Percentiles rank a stretch among this genome's conserved stretches.
Evolutionary conservation across 2,888 invertebrate genomes (phyloP).

Genomic region (Hymenopus coronatus): DNA sequence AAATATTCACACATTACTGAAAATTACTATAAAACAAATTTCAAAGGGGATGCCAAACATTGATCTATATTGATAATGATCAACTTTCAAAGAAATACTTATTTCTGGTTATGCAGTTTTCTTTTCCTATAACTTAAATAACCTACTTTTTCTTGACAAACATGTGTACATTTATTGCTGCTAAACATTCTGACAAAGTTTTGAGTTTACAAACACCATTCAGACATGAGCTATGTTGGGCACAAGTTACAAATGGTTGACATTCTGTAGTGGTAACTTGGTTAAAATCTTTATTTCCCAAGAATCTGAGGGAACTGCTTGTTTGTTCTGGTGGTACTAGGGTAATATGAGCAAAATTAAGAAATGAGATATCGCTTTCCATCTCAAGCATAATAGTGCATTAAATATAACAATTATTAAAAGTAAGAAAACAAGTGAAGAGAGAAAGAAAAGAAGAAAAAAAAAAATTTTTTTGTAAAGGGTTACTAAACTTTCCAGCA

Average conservation of each 20-base stretch:
- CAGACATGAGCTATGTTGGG: neutral
- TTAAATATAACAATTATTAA: neutral
- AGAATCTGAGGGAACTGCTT: neutral
- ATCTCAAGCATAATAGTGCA: neutral
- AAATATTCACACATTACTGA: neutral
- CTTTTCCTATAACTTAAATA: neutral
- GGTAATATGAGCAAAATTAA: neutral
- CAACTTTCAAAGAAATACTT: neutral
- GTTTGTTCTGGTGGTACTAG: neutral
- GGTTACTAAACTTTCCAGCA: too few relatives aligned
- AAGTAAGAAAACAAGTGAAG: neutral
- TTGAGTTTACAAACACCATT: neutral
- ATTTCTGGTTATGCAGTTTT: neutral
- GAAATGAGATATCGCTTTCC: neutral
- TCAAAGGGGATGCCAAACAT: neutral
- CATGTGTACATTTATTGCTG: neutral
- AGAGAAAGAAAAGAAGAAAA: neutral
- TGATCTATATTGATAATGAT: neutral
- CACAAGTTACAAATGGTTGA: neutral
- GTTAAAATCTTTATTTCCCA: neutral
- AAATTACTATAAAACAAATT: neutral
- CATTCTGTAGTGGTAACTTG: neutral
- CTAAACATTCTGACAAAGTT: neutral
- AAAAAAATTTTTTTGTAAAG: too few relatives aligned
- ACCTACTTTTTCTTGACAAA: neutral